Conservation (phyloP, 1,140 invertebrate genomes). For the Parasteatoda tepidariorum region DNA sequence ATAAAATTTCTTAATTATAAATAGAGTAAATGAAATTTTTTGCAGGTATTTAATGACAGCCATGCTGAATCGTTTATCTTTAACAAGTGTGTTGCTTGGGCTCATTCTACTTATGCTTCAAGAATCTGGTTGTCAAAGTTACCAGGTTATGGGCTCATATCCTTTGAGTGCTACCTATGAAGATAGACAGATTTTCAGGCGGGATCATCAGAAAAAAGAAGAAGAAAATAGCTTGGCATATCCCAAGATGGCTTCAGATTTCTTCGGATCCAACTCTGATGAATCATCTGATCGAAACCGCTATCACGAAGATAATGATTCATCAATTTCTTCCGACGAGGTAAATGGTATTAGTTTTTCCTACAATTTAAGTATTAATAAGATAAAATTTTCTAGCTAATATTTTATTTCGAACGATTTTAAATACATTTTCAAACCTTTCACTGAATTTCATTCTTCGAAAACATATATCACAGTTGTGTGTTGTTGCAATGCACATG, state of each 20-base stretch:
- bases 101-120: neutral
- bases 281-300: constrained; percentile 8
- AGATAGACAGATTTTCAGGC: neutral
- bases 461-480: neutral
- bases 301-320: constrained; percentile 34
- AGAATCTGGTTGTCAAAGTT: constrained; percentile 20
- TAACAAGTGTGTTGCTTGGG: neutral
- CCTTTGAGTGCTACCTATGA: constrained; percentile 8
- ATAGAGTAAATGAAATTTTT: too few relatives aligned
- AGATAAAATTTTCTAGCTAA: neutral
- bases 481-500: too few relatives aligned
- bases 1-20: too few relatives aligned
- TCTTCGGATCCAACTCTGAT: constrained; percentile 29
- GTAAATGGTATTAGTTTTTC: neutral
- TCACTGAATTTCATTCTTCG: neutral
- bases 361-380: neutral
- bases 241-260: constrained; percentile 3
- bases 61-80: constrained; percentile 6
- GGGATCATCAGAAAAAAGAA: neutral
- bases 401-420: neutral
- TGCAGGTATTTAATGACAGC: too few relatives aligned
- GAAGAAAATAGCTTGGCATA: neutral
- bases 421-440: neutral
- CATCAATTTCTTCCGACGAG: constrained; percentile 26
- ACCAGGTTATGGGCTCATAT: constrained; percentile 24